Evolutionary conservation across 2,888 invertebrate species (phyloP).

Genomic region (Rotaria magnacalcarata): DNA sequence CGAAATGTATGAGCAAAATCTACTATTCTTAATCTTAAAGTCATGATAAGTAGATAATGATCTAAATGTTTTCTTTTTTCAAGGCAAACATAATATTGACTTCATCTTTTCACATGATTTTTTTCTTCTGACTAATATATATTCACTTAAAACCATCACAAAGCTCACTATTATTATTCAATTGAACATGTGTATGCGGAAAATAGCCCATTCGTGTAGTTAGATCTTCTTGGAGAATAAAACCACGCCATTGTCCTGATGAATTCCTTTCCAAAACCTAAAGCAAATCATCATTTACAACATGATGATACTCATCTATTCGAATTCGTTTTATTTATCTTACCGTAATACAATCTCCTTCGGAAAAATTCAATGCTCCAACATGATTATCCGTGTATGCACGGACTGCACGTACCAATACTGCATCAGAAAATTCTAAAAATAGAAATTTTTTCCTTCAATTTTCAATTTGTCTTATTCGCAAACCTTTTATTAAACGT

Average conservation of each 20-base stretch:
- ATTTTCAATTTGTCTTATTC: neutral
- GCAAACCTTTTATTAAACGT: constrained; percentile 60
- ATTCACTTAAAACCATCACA: neutral
- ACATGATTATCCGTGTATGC: constrained; percentile 47
- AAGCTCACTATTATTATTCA: constrained; percentile 8
- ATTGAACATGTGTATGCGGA: constrained; percentile 50
- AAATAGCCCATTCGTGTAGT: constrained; percentile 59
- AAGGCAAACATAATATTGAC: too few relatives aligned
- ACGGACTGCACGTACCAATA: constrained; percentile 3
- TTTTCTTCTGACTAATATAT: neutral
- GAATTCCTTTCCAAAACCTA: constrained; percentile 58
- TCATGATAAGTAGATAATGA: too few relatives aligned
- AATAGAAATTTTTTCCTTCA: neutral
- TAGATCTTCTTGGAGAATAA: constrained; percentile 55
- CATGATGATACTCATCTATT: too few relatives aligned
- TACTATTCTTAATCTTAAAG: too few relatives aligned
- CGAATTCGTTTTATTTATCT: constrained; percentile 47
- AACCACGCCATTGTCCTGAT: constrained; percentile 58
- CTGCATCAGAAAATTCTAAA: constrained; percentile 10
- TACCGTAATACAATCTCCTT: constrained; percentile 60
- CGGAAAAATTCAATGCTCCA: constrained; percentile 57
- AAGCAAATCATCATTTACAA: constrained; percentile 36
- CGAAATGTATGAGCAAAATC: too few relatives aligned
- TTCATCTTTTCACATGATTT: neutral
- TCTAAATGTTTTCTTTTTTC: too few relatives aligned